These are phyloP conservation scores for Lamprologus sp. DNA, from an alignment of 2,113 vertebrate species.

Conservation along the genomic window DNA sequence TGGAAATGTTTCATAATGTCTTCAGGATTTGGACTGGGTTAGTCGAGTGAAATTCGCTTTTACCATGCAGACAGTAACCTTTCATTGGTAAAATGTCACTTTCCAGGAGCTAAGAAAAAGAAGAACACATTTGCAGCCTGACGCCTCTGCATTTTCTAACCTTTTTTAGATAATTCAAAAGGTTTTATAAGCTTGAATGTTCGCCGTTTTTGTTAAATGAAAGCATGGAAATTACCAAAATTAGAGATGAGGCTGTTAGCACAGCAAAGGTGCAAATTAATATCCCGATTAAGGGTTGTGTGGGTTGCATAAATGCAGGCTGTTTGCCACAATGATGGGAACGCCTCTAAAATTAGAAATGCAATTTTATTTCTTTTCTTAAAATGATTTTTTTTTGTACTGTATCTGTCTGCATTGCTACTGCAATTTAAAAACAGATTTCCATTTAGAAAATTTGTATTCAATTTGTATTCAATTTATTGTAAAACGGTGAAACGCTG, in stretches of 20 bases:
- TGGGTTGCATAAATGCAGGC: background rate
- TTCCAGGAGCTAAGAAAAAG: background rate
- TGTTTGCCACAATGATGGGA: background rate
- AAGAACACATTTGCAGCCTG: background rate
- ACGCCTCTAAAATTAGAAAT: background rate
- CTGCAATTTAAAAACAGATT: background rate
- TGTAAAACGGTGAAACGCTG: background rate
- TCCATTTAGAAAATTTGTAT: background rate
- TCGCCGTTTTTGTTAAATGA: background rate
- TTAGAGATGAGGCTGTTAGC: constrained; percentile 5
- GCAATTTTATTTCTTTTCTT: background rate
- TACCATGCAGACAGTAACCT: background rate
- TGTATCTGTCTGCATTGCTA: background rate
- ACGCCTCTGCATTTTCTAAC: background rate
- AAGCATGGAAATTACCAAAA: constrained; percentile 1
- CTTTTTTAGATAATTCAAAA: background rate
- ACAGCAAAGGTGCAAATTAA: constrained; percentile 1
- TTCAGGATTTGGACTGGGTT: background rate
- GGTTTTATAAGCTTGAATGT: background rate
- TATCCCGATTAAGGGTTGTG: background rate
- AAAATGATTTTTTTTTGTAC: background rate
- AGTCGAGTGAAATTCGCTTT: background rate
- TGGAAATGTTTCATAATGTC: background rate
- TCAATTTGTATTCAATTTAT: background rate
- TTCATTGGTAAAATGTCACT: background rate